Evolutionary conservation across 1,140 invertebrate genomes (phyloP).

Genomic region (Drosophila guanche): DNA sequence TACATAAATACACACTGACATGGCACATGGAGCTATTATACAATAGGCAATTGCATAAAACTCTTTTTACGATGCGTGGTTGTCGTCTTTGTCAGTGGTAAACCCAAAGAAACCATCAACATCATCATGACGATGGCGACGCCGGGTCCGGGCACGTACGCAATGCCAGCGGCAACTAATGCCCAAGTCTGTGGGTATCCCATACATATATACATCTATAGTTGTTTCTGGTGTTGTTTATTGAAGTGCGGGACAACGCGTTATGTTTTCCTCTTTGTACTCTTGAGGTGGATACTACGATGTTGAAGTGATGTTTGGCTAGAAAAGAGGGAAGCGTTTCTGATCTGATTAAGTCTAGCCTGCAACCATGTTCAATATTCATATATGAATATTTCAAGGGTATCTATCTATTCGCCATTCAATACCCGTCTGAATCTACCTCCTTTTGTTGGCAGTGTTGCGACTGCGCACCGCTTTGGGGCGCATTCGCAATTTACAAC

Average conservation of each 20-base stretch:
- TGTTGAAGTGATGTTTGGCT: too few relatives aligned
- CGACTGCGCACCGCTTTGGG: constrained; percentile 43
- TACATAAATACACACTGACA: constrained; percentile 27
- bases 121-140: constrained; percentile 49
- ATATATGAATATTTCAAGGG: too few relatives aligned
- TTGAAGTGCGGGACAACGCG: constrained; percentile 60
- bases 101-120: constrained; percentile 55
- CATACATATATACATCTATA: constrained; percentile 29
- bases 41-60: constrained; percentile 77
- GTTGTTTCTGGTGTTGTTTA: constrained; percentile 72
- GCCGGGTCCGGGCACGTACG: constrained; percentile 77
- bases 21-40: constrained; percentile 26
- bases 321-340: too few relatives aligned
- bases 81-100: constrained; percentile 60
- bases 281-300: too few relatives aligned
- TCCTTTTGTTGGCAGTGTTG: constrained; percentile 20
- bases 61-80: constrained; percentile 71
- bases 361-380: too few relatives aligned
- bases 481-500: constrained; percentile 80
- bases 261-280: constrained; percentile 45
- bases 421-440: background rate
- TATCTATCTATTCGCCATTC: too few relatives aligned
- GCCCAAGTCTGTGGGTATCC: constrained; percentile 50
- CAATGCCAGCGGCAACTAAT: constrained; percentile 67
- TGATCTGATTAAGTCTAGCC: too few relatives aligned